Base-by-base conservation (phyloP, 2,888 invertebrate species). In the Cephus pygmeus region DNA sequence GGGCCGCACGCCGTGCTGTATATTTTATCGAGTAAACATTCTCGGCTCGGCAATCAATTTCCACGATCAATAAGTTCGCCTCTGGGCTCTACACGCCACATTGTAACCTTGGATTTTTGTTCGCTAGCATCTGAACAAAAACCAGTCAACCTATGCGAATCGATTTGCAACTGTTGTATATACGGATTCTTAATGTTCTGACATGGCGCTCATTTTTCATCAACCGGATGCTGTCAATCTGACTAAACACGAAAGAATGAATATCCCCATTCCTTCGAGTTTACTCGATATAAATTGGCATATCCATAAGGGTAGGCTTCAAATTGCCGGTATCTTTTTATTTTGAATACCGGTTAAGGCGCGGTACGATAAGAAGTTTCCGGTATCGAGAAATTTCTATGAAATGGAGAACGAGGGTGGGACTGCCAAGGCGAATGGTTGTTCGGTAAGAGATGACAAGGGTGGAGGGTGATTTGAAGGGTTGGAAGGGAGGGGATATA, bases 321-420 rank as follows among this genome's bases (percentile, higher is more conserved):
- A 23, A 9, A 23, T 56, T 23, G 23, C 9, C 9, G 56, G 23
- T 56, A 23, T 56, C 35, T 3, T 9, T 56, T 9, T 23, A 56
- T 23, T 56, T 56, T 56, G 9, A 56, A 56, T 23, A 56, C 56
- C 56, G 23, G 56, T 56, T 56, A 56, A 56, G 56, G 56, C 56
- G 56, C 2, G 56, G 23, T 56, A 9, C 23, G 74, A 36, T 74
- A 23, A 75, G 69, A 69, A 76, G 69, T 76, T 76, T 76, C 76
- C 69, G 34, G 69, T 34, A 35, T 76, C 71, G 76, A 71, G n/a
- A 71, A 69, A 69, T 69, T 34, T n/a, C 40, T 68, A 81, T 81
- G 79, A 81, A 83, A 81, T 80, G 9, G 56, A 23, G 56, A 56
- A 23, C 56, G 82, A 81, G 79, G 81, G 36, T 33, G 23, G n/a